phyloP scores from a whole-genome alignment of 2,888 invertebrate genomes.

The Epistrophe eligans region DNA sequence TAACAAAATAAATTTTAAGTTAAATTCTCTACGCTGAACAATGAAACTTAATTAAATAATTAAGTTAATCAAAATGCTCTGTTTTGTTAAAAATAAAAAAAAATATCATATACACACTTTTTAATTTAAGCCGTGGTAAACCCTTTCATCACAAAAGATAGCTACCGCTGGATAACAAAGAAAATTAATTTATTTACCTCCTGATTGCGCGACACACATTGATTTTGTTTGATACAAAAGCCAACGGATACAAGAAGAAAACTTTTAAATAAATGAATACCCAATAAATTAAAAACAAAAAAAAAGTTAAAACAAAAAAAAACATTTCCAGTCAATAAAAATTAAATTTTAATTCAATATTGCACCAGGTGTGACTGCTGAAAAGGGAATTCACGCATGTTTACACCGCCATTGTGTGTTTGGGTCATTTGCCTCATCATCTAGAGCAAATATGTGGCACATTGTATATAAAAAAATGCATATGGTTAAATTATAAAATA shows the following conservation, averaged over 20 bases:
- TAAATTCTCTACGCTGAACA: not conserved
- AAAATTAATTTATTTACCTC: slow-evolving; percentile 28
- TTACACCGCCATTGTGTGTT: slow-evolving; percentile 34
- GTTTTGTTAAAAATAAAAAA: not conserved
- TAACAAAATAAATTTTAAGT: not conserved
- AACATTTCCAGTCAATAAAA: slow-evolving; percentile 54
- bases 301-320: too few species aligned
- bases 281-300: not conserved
- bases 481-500: not conserved
- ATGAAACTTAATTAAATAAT: slow-evolving; percentile 1
- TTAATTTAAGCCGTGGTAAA: not conserved
- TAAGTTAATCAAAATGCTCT: slow-evolving; percentile 13
- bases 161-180: slow-evolving; percentile 12
- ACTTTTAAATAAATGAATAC: slow-evolving; percentile 23
- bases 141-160: slow-evolving; percentile 32
- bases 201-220: slow-evolving; percentile 4
- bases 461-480: not conserved
- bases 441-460: slow-evolving; percentile 2
- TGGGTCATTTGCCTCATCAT: slow-evolving; percentile 20
- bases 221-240: slow-evolving; percentile 24
- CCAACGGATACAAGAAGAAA: not conserved
- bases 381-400: slow-evolving; percentile 38
- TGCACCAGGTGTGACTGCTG: slow-evolving; percentile 32
- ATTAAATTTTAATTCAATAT: slow-evolving; percentile 65
- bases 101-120: not conserved